These are phyloP conservation scores for Trichonephila inaurata DNA, from an alignment of 1,140 invertebrate species.

Conservation along the genomic window DNA sequence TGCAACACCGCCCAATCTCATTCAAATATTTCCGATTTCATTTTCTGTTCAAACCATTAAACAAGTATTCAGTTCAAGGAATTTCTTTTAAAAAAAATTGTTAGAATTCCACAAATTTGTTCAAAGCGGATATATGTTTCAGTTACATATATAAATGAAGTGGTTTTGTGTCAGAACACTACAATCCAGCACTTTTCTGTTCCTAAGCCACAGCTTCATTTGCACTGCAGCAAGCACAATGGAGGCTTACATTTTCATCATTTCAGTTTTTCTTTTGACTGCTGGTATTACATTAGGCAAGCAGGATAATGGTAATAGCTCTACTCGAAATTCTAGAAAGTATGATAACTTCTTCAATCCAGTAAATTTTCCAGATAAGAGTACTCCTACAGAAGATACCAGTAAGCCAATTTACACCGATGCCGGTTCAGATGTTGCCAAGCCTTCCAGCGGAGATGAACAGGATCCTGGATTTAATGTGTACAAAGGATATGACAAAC, in stretches of 20 bases:
- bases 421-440: background rate
- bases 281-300: background rate
- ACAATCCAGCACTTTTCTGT: background rate
- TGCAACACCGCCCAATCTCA: background rate
- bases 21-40: background rate
- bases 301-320: background rate
- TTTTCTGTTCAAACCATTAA: background rate
- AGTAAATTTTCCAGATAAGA: background rate
- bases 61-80: background rate
- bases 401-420: constrained; percentile 47
- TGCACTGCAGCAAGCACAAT: background rate
- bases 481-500: constrained; percentile 34
- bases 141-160: background rate
- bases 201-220: background rate
- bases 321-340: background rate
- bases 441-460: background rate
- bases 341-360: constrained; percentile 25
- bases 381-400: background rate
- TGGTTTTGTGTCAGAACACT: background rate
- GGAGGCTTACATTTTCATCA: background rate
- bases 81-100: no score
- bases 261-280: background rate
- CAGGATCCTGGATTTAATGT: background rate
- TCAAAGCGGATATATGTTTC: background rate
- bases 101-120: background rate